Conservation (phyloP, 2,888 invertebrate genomes). For the Ormyrus thymus region DNA sequence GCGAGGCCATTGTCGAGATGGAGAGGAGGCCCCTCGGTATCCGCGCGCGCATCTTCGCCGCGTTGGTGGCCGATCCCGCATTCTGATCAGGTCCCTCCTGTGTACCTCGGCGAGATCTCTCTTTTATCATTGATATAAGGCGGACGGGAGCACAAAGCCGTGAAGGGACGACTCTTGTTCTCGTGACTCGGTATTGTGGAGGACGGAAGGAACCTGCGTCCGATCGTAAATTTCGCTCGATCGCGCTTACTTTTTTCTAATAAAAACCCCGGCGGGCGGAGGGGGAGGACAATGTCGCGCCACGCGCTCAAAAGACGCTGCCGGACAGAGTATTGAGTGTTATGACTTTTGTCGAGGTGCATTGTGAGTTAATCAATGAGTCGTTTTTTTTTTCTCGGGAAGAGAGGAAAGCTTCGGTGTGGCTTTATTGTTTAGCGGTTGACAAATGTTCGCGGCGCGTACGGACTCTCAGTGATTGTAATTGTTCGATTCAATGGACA, state of each 20-base stretch:
- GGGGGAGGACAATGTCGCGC: not conserved
- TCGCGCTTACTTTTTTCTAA: not conserved
- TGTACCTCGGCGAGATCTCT: slow-evolving; percentile 8
- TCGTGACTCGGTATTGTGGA: not conserved
- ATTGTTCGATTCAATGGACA: too few relatives aligned
- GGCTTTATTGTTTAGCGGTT: too few relatives aligned
- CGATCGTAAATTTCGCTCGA: slow-evolving; percentile 1
- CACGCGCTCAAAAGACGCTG: too few relatives aligned
- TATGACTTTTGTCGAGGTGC: too few relatives aligned
- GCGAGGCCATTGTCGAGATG: not conserved
- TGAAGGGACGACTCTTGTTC: slow-evolving; percentile 9
- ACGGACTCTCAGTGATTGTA: too few relatives aligned
- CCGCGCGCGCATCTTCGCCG: not conserved
- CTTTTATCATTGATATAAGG: slow-evolving; percentile 16
- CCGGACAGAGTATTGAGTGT: too few relatives aligned
- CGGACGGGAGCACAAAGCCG: not conserved
- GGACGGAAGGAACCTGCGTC: slow-evolving; percentile 23
- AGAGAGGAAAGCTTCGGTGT: too few relatives aligned
- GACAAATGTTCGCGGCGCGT: too few relatives aligned
- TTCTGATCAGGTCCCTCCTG: slow-evolving; percentile 22
- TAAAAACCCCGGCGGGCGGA: slow-evolving; percentile 7
- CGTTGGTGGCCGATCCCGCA: slow-evolving; percentile 42
- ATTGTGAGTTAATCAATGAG: too few relatives aligned
- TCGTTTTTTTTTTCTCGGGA: too few relatives aligned
- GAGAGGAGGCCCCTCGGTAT: not conserved